These are phyloP conservation scores for Cichlasoma orientale DNA, from an alignment of 2,797 vertebrate species.

Conservation along the genomic window DNA sequence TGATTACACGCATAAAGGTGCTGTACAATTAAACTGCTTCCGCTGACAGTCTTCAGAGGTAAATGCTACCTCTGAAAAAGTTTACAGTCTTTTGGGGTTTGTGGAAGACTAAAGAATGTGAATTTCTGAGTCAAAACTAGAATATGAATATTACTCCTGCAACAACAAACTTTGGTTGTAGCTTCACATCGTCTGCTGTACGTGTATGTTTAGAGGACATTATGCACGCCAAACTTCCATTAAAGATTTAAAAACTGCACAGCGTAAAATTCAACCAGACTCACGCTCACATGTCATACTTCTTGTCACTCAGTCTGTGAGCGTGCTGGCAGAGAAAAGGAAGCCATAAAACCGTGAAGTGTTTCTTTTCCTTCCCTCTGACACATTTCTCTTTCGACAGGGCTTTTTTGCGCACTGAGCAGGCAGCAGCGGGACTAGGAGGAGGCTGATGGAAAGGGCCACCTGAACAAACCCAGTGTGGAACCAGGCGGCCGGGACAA, in stretches of 20 bases:
- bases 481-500: slow-evolving; percentile 55
- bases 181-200: not conserved
- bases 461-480: slow-evolving; percentile 82
- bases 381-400: slow-evolving; percentile 58
- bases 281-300: slow-evolving; percentile 43
- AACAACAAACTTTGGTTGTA: not conserved
- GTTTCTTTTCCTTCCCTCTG: slow-evolving; percentile 53
- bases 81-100: slow-evolving; percentile 11
- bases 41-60: not conserved
- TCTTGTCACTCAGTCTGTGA: slow-evolving; percentile 54
- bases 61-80: not conserved
- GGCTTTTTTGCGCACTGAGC: slow-evolving; percentile 56
- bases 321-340: slow-evolving; percentile 62
- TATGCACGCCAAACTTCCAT: slow-evolving; percentile 8
- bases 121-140: slow-evolving; percentile 1
- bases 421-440: slow-evolving; percentile 35
- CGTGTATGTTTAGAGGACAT: not conserved
- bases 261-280: slow-evolving; percentile 41
- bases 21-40: not conserved
- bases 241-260: slow-evolving; percentile 42
- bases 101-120: slow-evolving; percentile 15
- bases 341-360: slow-evolving; percentile 71
- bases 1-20: not conserved
- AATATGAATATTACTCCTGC: not conserved
- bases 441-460: slow-evolving; percentile 75